Conservation (phyloP, 2,888 invertebrate genomes). For the Plebejus melissa region DNA sequence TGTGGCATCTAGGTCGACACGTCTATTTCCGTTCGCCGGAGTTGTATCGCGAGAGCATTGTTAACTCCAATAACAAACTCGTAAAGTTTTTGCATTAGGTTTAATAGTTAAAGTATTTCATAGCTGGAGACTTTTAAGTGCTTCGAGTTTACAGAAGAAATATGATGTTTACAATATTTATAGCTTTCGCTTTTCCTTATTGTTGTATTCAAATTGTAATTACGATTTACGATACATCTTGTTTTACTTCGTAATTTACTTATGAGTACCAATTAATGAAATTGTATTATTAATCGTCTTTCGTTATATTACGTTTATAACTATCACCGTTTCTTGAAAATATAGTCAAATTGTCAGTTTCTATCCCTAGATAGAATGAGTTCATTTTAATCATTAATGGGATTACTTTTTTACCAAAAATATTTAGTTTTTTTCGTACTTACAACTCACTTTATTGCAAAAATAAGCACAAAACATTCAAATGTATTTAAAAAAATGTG, state of each 20-base stretch:
- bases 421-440: too few relatives aligned
- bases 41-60: constrained; percentile 37
- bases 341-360: too few relatives aligned
- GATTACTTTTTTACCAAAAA: too few relatives aligned
- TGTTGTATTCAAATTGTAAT: neutral
- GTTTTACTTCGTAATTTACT: too few relatives aligned
- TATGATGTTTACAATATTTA: constrained; percentile 1
- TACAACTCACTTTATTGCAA: neutral
- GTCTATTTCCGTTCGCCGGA: constrained; percentile 38
- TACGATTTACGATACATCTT: too few relatives aligned
- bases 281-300: too few relatives aligned
- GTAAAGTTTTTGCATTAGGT: constrained; percentile 27
- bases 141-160: neutral
- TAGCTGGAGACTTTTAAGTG: constrained; percentile 6
- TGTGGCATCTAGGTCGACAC: constrained; percentile 38
- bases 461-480: constrained; percentile 5
- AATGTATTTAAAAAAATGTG: neutral
- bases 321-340: too few relatives aligned
- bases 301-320: too few relatives aligned
- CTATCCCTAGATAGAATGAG: too few relatives aligned
- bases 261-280: too few relatives aligned
- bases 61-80: constrained; percentile 34
- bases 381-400: neutral
- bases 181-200: neutral
- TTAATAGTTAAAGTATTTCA: constrained; percentile 23